Evolutionary conservation across 2,888 invertebrate genomes (phyloP).

Genomic region (Oasisia sp.): DNA sequence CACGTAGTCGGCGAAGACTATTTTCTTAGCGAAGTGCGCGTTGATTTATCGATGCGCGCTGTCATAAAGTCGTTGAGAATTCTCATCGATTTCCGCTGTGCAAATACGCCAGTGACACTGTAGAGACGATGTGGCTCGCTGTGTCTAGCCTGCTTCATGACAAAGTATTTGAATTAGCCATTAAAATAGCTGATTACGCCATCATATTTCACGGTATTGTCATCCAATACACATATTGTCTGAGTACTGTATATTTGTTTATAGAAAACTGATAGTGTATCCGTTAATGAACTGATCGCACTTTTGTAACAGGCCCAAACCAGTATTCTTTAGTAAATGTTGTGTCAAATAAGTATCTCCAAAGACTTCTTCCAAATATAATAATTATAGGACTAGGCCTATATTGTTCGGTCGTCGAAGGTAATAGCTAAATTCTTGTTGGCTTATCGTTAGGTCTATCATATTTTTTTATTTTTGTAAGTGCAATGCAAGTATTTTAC

Average conservation of each 20-base stretch:
- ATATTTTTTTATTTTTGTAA: no score
- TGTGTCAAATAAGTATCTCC: background rate
- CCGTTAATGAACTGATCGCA: background rate
- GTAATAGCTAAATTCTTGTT: no score
- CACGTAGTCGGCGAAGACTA: background rate
- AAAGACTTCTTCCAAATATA: background rate
- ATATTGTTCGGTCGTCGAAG: no score
- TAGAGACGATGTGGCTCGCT: background rate
- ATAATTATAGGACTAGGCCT: background rate
- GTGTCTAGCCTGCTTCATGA: background rate
- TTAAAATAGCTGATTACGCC: background rate
- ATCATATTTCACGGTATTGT: background rate
- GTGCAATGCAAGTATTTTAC: no score
- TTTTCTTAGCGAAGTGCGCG: background rate
- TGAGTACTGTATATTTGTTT: no score
- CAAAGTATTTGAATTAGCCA: background rate
- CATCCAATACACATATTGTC: no score
- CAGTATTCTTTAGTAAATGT: background rate
- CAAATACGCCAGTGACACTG: background rate
- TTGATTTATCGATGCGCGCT: background rate
- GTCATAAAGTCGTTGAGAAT: slow-evolving; percentile 17
- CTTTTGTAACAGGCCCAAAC: background rate
- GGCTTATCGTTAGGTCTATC: no score
- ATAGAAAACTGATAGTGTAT: no score
- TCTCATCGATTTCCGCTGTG: slow-evolving; percentile 13